Evolutionary conservation across 2,888 invertebrate genomes (phyloP).

Genomic region (Lamellibrachia columna): DNA sequence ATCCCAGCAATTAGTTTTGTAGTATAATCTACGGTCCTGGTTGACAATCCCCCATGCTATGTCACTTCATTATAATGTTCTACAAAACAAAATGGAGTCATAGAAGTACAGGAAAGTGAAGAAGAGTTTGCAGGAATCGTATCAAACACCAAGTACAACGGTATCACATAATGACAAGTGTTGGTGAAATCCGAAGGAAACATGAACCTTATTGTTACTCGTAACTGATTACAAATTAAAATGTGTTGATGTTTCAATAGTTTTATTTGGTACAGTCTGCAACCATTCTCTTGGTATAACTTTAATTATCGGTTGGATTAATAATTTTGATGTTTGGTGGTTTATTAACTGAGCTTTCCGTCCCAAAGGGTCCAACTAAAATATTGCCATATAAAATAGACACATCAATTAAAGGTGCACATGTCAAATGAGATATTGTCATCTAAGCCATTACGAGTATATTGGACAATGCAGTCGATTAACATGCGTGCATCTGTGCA

Average conservation of each 20-base stretch:
- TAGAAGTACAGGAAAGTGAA: too few relatives aligned
- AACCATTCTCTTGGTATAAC: not conserved
- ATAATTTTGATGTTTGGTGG: not conserved
- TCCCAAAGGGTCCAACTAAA: not conserved
- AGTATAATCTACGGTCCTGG: too few relatives aligned
- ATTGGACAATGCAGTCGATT: not conserved
- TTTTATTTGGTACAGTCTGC: not conserved
- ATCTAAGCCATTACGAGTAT: not conserved
- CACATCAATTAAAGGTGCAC: not conserved
- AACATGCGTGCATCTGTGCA: not conserved
- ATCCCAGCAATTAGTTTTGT: too few relatives aligned
- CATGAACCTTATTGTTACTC: not conserved
- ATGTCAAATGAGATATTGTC: not conserved
- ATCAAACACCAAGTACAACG: too few relatives aligned
- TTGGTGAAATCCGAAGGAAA: not conserved
- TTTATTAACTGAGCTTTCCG: not conserved
- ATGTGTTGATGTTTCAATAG: not conserved
- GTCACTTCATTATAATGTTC: too few relatives aligned
- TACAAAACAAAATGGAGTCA: too few relatives aligned
- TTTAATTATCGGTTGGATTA: not conserved
- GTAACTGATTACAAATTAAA: not conserved
- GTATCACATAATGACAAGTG: too few relatives aligned
- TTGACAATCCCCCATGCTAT: too few relatives aligned
- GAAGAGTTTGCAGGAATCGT: too few relatives aligned
- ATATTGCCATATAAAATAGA: not conserved